Evolutionary conservation across 2,888 invertebrate species (phyloP), one percentile per base, ranked within the genome.

Genomic region (Erpobdella octoculata): DNA sequence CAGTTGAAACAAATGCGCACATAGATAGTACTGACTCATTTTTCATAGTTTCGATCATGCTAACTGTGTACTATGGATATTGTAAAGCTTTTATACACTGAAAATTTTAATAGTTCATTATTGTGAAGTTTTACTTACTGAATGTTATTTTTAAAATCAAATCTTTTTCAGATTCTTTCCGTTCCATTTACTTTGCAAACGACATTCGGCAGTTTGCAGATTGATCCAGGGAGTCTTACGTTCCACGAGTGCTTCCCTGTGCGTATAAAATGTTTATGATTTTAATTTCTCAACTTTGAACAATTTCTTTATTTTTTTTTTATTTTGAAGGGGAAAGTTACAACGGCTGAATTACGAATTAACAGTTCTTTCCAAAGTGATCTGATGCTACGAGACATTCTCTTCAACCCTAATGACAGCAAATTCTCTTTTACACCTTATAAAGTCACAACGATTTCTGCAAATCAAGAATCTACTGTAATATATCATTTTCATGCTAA

Each of bases 191-290:
- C 87, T 76, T 89, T 91, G 81, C 86, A 87, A 78, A 89, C 90
- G n/a, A 89, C 90, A 0, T 87, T 88, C 77, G 91, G 91, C 37
- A 88, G 87, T 79, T 84, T 91, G 74, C 86, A 88, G 82, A 86
- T 89, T 71, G 87, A 88, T 74, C 88, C 89, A 73, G 87, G 88
- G 78, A 86, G 87, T 78, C 83, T 91, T 38, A 85, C 88, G 67
- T 89, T 91, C 81, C 87, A 88, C 75, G 88, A 89, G 81, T 90
- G 90, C 79, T 92, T 91, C 86, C 92, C 91, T 74, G 90, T 90
- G 84, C 87, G 88, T 86, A 25, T 70, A 8, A 70, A 25, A 58
- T 61, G 35, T 68, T 21, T 35, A 25, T 9, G 8, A 25, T 4
- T 64, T 71, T 46, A 53, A 38, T 9, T 37, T n/a, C 33, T n/a